Evolutionary conservation across 2,888 invertebrate genomes (phyloP).

Genomic region (Noctua comes): DNA sequence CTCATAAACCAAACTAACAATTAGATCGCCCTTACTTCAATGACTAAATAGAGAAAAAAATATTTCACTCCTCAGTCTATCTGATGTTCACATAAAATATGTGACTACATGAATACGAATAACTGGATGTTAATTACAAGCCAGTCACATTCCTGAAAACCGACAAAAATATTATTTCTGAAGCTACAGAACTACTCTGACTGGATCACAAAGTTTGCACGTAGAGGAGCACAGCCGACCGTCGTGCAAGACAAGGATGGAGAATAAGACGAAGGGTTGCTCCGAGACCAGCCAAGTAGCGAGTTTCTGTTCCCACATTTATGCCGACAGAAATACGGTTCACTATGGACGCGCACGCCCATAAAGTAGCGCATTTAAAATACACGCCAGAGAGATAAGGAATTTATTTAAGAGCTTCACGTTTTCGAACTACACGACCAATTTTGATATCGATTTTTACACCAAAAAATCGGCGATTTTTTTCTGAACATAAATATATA

Average conservation of each 20-base stretch:
- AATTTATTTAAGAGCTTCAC: slow-evolving; percentile 82
- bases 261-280: slow-evolving; percentile 91
- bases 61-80: background rate
- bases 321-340: slow-evolving; percentile 77
- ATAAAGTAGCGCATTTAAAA: slow-evolving; percentile 90
- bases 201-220: slow-evolving; percentile 71
- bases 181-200: slow-evolving; percentile 48
- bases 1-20: background rate
- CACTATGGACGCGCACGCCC: slow-evolving; percentile 84
- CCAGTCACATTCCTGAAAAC: background rate
- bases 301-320: slow-evolving; percentile 76
- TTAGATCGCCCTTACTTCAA: too few species aligned
- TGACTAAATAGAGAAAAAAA: background rate
- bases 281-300: slow-evolving; percentile 87
- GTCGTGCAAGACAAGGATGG: slow-evolving; percentile 90
- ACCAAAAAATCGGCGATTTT: slow-evolving; percentile 85
- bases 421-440: slow-evolving; percentile 55
- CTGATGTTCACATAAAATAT: background rate
- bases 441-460: slow-evolving; percentile 61
- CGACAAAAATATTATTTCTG: background rate
- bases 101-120: background rate
- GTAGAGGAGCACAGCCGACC: slow-evolving; percentile 88
- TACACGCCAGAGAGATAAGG: slow-evolving; percentile 89
- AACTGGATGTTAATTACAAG: too few species aligned
- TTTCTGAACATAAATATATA: slow-evolving; percentile 73